phyloP scores from a whole-genome alignment of 2,113 vertebrate genomes.

The Lophura nycthemera region DNA sequence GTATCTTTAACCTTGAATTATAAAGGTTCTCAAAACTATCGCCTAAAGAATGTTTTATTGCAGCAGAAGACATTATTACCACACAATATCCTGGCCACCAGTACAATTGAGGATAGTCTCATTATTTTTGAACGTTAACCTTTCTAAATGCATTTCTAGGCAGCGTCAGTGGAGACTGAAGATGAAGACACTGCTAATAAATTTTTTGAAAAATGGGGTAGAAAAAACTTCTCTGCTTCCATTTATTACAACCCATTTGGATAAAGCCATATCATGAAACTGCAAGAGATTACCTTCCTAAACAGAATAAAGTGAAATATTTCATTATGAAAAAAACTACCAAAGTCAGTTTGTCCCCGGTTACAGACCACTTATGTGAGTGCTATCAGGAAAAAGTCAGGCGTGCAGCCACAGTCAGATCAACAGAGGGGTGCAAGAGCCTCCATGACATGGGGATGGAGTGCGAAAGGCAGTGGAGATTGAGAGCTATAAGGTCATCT shows the following conservation, averaged over 20 bases:
- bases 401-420: fast-evolving
- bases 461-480: neutral
- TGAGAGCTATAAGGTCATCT: neutral
- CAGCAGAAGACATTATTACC: neutral
- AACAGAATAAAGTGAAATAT: neutral
- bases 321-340: neutral
- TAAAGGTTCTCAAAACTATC: neutral
- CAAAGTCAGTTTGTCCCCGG: neutral
- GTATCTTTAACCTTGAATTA: slow-evolving; percentile 40
- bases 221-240: neutral
- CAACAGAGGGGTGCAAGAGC: neutral
- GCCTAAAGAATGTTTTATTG: neutral
- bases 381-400: neutral
- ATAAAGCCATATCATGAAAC: neutral
- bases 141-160: slow-evolving; percentile 32
- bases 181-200: slow-evolving; percentile 9
- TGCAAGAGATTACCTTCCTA: neutral
- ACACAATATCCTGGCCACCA: neutral
- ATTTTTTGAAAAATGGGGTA: slow-evolving; percentile 2
- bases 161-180: neutral
- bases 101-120: neutral
- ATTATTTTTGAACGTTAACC: slow-evolving; percentile 38
- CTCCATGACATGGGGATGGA: neutral
- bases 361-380: neutral
- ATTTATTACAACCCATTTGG: neutral